Evolutionary conservation across 2,888 invertebrate genomes (phyloP).

Genomic region (Lithophane socia): DNA sequence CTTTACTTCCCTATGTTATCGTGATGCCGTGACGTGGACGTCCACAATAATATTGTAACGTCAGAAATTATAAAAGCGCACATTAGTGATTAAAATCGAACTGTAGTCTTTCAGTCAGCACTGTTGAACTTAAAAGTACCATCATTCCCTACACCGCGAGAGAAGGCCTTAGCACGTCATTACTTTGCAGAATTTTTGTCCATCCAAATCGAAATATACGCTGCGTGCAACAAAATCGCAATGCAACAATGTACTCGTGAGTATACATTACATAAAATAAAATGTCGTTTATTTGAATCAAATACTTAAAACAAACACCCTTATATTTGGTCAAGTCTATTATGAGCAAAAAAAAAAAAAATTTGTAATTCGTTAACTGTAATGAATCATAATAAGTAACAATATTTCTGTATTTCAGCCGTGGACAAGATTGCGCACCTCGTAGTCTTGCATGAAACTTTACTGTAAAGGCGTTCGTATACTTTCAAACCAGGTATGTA

Average conservation of each 20-base stretch:
- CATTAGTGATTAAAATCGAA: neutral
- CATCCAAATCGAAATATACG: conserved; percentile 37
- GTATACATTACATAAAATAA: conserved; percentile 2
- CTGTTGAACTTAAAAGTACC: conserved; percentile 13
- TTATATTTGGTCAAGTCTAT: neutral
- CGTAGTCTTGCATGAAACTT: neutral
- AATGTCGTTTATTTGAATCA: neutral
- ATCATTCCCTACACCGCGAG: conserved; percentile 3
- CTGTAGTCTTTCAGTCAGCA: conserved; percentile 9
- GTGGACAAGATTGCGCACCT: conserved; percentile 27
- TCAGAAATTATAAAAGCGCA: neutral
- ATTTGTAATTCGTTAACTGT: neutral
- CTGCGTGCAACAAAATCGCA: conserved; percentile 35
- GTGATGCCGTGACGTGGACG: neutral
- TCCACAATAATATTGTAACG: neutral
- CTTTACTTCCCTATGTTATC: neutral
- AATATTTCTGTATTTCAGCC: conserved; percentile 7
- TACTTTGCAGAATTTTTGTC: conserved; percentile 35
- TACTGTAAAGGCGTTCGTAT: neutral
- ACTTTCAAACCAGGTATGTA: conserved; percentile 4
- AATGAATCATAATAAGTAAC: no score
- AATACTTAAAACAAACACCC: neutral
- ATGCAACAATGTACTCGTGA: conserved; percentile 29
- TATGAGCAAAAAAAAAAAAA: neutral
- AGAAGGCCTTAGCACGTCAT: neutral